Conservation (phyloP, 2,797 vertebrate species). For the Fringilla coelebs region DNA sequence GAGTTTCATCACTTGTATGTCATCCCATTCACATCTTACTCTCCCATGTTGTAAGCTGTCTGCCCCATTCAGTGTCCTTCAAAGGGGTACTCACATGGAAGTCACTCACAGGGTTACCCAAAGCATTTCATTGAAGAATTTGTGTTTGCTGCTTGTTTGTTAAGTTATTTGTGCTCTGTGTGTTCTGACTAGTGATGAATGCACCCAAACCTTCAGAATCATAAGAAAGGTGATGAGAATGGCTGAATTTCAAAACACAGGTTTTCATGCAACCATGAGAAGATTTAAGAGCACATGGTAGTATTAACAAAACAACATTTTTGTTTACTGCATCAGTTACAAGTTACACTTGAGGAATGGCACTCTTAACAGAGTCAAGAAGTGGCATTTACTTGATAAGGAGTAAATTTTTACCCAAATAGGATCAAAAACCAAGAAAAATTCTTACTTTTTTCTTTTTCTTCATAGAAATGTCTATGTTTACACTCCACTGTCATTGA, state of each 20-base stretch:
- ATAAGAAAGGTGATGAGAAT: neutral
- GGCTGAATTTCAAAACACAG: slow-evolving; percentile 13
- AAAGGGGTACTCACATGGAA: neutral
- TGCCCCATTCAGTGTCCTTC: slow-evolving; percentile 26
- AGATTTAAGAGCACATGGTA: slow-evolving; percentile 30
- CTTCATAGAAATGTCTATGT: neutral
- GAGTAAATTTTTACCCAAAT: slow-evolving; percentile 37
- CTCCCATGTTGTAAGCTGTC: neutral
- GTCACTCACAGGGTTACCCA: neutral
- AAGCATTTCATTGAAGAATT: slow-evolving; percentile 3
- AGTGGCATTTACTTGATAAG: neutral
- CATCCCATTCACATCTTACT: slow-evolving; percentile 41
- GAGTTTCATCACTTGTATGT: slow-evolving; percentile 46
- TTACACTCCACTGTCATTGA: neutral
- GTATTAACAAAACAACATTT: slow-evolving; percentile 52
- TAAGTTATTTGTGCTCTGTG: neutral
- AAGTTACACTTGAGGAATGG: slow-evolving; percentile 27
- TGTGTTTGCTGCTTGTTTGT: slow-evolving; percentile 3
- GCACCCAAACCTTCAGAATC: neutral
- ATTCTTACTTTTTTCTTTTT: neutral
- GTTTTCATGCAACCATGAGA: slow-evolving; percentile 28
- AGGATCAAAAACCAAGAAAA: neutral
- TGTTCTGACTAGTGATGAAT: neutral
- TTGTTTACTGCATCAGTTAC: slow-evolving; percentile 57
- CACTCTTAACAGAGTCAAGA: slow-evolving; percentile 46